Evolutionary conservation across 2,113 vertebrate genomes (phyloP).

Genomic region (Gallinago undulata): DNA sequence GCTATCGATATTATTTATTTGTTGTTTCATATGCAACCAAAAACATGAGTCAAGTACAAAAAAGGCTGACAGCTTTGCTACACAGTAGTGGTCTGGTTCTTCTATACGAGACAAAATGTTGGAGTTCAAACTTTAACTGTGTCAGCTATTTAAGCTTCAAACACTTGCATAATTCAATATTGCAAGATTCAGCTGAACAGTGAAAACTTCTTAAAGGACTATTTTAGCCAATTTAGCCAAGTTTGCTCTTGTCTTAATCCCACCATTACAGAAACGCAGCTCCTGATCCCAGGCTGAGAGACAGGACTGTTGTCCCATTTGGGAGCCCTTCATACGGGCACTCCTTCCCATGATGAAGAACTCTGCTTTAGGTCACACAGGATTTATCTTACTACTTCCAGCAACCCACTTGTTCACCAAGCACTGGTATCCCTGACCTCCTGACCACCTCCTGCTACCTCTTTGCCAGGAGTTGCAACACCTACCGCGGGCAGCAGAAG

Average conservation of each 20-base stretch:
- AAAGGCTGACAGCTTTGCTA: not conserved
- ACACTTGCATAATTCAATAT: not conserved
- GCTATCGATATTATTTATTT: not conserved
- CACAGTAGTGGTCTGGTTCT: not conserved
- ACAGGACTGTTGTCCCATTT: not conserved
- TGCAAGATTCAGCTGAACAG: not conserved
- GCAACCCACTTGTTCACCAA: not conserved
- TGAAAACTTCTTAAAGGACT: not conserved
- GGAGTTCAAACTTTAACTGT: not conserved
- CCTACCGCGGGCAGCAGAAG: not conserved
- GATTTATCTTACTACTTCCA: not conserved
- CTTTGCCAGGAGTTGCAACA: not conserved
- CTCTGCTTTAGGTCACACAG: not conserved
- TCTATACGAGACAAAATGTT: fast-evolving
- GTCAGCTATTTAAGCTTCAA: not conserved
- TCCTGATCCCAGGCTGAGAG: not conserved
- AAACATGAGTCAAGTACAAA: not conserved
- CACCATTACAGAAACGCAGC: not conserved
- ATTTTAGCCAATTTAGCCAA: not conserved
- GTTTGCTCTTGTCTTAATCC: not conserved
- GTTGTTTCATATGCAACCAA: not conserved
- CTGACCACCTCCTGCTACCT: not conserved
- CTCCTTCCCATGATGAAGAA: not conserved
- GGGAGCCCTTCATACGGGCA: not conserved
- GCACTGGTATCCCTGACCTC: not conserved